Conservation (phyloP, 2,113 vertebrate species). For the Corythaeola cristata region DNA sequence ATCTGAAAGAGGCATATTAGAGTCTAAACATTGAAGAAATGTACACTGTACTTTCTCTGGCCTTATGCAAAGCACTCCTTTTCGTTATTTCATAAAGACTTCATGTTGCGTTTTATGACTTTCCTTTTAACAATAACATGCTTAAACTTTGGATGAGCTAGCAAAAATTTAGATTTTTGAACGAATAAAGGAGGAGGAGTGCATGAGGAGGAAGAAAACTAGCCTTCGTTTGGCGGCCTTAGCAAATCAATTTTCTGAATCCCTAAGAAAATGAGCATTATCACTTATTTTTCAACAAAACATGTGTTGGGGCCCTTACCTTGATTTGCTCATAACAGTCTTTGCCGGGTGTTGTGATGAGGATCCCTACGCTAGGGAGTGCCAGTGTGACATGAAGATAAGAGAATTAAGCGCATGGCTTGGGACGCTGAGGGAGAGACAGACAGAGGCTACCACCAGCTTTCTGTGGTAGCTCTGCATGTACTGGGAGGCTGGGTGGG, state of each 20-base stretch:
- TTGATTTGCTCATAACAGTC: neutral
- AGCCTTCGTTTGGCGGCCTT: neutral
- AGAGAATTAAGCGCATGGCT: neutral
- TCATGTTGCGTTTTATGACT: neutral
- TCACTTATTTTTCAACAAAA: neutral
- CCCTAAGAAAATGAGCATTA: neutral
- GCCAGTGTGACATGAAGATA: fast-evolving
- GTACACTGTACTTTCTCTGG: neutral
- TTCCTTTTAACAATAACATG: neutral
- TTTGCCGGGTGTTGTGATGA: neutral
- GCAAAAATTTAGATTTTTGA: neutral
- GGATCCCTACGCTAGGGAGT: neutral
- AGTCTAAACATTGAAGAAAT: neutral
- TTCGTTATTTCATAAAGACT: neutral
- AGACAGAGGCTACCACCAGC: neutral
- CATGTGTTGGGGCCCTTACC: neutral
- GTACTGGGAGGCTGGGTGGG: fast-evolving
- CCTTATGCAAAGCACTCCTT: neutral
- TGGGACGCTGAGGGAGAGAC: neutral
- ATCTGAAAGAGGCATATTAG: neutral
- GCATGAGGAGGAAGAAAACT: neutral
- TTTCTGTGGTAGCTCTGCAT: neutral
- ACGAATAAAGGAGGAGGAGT: neutral
- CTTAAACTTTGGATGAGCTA: neutral
- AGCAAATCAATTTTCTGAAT: neutral